Conservation (phyloP, 2,888 invertebrate genomes). For the Pimpla rufipes region DNA sequence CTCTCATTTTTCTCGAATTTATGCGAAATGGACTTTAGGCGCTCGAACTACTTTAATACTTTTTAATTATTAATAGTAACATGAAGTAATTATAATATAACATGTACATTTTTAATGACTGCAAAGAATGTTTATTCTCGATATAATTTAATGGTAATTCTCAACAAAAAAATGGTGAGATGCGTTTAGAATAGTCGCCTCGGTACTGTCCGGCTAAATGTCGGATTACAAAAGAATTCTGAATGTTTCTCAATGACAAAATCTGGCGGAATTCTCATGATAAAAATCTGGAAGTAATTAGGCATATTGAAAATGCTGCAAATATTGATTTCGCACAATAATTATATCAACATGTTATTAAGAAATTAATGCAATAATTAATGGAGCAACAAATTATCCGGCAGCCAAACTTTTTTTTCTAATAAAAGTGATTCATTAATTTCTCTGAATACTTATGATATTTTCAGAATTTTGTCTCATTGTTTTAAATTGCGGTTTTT, state of each 20-base stretch:
- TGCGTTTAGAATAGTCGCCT: neutral
- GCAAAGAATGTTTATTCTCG: slow-evolving; percentile 1
- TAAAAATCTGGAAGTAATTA: neutral
- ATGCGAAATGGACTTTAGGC: slow-evolving; percentile 8
- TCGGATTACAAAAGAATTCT: neutral
- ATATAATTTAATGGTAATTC: neutral
- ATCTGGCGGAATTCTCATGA: slow-evolving; percentile 1
- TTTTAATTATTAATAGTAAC: neutral
- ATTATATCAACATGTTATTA: too few species aligned
- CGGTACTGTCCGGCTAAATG: neutral
- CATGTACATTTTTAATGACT: neutral
- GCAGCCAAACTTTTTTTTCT: too few species aligned
- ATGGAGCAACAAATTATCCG: too few species aligned
- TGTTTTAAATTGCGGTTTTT: too few species aligned
- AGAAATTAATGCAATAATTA: too few species aligned
- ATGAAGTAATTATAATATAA: too few species aligned
- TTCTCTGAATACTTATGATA: too few species aligned
- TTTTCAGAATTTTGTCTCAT: too few species aligned
- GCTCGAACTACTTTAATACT: slow-evolving; percentile 11
- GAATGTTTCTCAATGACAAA: neutral
- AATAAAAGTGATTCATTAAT: too few species aligned
- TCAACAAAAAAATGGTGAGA: neutral
- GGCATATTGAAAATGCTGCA: neutral
- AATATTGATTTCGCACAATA: neutral
- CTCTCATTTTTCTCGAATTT: neutral